Conservation (phyloP, 1,140 invertebrate genomes). For the Scaptomyza hsui region DNA sequence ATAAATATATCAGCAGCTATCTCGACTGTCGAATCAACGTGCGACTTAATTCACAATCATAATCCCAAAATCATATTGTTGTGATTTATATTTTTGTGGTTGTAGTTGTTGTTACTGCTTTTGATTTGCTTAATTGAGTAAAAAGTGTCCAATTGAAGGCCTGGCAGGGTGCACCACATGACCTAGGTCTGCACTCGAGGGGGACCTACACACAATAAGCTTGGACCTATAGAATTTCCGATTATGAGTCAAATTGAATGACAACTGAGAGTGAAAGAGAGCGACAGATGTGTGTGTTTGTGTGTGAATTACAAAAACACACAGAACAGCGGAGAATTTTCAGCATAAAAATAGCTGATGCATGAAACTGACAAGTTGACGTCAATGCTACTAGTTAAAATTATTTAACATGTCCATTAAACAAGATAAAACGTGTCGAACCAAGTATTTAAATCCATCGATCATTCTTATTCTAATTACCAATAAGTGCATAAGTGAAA, state of each 20-base stretch:
- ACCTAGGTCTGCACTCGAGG: constrained; percentile 27
- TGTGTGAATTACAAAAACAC: constrained; percentile 5
- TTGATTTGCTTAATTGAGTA: constrained; percentile 79
- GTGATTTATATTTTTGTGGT: constrained; percentile 4
- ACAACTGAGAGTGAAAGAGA: constrained; percentile 25
- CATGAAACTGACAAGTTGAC: constrained; percentile 23
- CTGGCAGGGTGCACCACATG: constrained; percentile 49
- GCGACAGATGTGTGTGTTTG: neutral
- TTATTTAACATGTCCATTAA: constrained; percentile 42
- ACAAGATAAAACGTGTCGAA: constrained; percentile 23
- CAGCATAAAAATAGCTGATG: constrained; percentile 24
- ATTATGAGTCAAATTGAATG: constrained; percentile 79
- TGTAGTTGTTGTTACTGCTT: constrained; percentile 23
- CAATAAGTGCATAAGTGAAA: constrained; percentile 1
- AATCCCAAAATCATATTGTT: constrained; percentile 28
- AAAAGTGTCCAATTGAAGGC: constrained; percentile 70
- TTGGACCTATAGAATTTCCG: constrained; percentile 53
- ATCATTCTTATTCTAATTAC: too few relatives aligned
- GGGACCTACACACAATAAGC: neutral
- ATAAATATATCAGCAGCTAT: constrained; percentile 2
- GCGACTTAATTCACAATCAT: constrained; percentile 26
- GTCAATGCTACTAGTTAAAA: constrained; percentile 30
- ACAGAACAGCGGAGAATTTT: constrained; percentile 12
- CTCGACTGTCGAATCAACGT: constrained; percentile 35
- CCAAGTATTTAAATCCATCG: constrained; percentile 8